These are phyloP conservation scores for Imbricaverruca yamaguchii DNA, from an alignment of 2,888 invertebrate species.

Conservation along the genomic window DNA sequence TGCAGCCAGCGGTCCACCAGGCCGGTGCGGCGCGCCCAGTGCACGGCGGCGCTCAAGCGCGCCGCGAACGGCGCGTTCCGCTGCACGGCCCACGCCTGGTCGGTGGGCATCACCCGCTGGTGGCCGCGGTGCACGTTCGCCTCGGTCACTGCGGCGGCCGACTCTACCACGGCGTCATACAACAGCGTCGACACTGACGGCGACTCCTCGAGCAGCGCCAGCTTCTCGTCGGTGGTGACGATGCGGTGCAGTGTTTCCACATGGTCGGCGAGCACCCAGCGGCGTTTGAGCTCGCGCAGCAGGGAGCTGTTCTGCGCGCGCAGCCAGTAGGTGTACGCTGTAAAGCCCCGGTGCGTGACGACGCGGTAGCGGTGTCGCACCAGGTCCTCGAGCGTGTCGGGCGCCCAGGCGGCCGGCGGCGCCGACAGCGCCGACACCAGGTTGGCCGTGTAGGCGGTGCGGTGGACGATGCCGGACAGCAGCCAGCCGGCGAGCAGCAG, in stretches of 20 bases:
- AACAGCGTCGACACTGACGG: background rate
- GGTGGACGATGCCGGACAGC: constrained; percentile 3
- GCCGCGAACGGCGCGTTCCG: no score
- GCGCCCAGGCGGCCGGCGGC: background rate
- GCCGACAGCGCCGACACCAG: background rate
- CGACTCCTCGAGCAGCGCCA: constrained; percentile 1
- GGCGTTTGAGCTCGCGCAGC: background rate
- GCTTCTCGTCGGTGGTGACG: background rate
- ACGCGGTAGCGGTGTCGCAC: background rate
- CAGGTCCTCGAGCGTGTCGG: background rate
- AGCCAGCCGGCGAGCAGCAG: background rate
- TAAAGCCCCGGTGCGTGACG: background rate
- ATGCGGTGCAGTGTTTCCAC: background rate
- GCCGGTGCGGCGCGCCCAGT: no score
- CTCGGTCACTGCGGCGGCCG: no score
- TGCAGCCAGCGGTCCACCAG: no score
- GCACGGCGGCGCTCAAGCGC: no score
- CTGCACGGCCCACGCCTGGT: no score
- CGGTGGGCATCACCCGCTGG: no score
- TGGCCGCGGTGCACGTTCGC: no score
- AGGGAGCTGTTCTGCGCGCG: background rate
- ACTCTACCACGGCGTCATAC: background rate
- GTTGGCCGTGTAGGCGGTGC: constrained; percentile 9
- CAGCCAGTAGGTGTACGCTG: background rate
- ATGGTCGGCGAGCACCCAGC: background rate